A percentile compares a stretch with the other conserved stretches of the same genome.
These are phyloP conservation scores for Aurelia sp. DNA, from an alignment of 30 jellyfish, hydroid and myxozoan genomes.

Conservation along the genomic window DNA sequence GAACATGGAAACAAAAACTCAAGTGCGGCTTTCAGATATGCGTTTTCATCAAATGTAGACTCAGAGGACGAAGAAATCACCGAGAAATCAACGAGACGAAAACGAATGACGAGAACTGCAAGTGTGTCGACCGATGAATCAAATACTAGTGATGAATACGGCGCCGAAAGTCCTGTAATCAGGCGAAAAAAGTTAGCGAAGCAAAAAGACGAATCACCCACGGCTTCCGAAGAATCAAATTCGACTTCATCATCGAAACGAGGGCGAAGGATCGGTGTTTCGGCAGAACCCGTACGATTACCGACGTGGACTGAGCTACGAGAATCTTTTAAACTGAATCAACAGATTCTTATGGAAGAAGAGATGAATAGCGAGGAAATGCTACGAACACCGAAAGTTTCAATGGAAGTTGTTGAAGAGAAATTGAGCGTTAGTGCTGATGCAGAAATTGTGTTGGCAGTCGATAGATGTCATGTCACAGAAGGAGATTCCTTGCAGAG, in stretches of 20 bases:
- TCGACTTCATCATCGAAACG: conserved; percentile 57
- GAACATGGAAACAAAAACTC: not conserved
- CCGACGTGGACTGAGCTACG: conserved; percentile 93
- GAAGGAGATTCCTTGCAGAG: not conserved
- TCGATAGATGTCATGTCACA: not conserved
- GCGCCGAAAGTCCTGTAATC: not conserved
- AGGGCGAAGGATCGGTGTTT: conserved; percentile 87
- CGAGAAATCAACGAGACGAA: not conserved
- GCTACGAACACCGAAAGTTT: conserved; percentile 21
- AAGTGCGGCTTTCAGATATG: too few species aligned
- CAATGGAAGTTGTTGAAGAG: not conserved
- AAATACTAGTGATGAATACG: conserved; percentile 51
- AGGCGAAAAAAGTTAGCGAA: conserved; percentile 17
- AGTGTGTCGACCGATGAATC: conserved; percentile 73
- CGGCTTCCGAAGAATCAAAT: conserved; percentile 43
- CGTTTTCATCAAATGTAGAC: not conserved
- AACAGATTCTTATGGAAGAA: conserved; percentile 60
- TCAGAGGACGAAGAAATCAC: not conserved
- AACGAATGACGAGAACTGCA: conserved; percentile 13
- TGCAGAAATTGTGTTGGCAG: not conserved
- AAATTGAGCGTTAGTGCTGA: not conserved
- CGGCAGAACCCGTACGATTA: conserved; percentile 96
- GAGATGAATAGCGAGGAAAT: conserved; percentile 31
- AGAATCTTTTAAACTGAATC: conserved; percentile 76
- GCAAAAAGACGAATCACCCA: conserved; percentile 31